These are phyloP conservation scores for Gnatocerus cornutus DNA, from an alignment of 2,888 invertebrate species.

Conservation along the genomic window DNA sequence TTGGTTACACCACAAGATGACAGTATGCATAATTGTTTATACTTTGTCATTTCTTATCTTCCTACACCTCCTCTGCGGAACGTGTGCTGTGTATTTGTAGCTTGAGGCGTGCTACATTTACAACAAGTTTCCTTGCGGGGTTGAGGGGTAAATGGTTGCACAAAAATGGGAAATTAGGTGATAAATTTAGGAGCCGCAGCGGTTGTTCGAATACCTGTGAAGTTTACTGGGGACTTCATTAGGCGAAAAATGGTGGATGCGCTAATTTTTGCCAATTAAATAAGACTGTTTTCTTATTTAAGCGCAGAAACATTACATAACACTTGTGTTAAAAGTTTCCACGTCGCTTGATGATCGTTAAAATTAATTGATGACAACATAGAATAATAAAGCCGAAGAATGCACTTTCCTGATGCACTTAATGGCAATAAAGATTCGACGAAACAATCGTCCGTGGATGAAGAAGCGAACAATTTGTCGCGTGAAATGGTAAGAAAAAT, in stretches of 20 bases:
- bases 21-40: conserved; percentile 57
- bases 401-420: background rate
- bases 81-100: conserved; percentile 47
- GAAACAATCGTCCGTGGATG: background rate
- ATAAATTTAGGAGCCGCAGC: background rate
- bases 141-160: background rate
- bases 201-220: too few species aligned
- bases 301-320: too few species aligned
- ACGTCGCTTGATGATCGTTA: too few species aligned
- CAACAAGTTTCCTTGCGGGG: background rate
- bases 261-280: too few species aligned
- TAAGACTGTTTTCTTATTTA: too few species aligned
- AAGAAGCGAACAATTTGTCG: conserved; percentile 7
- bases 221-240: too few species aligned
- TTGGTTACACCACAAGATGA: conserved; percentile 51
- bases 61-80: conserved; percentile 23
- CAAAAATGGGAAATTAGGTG: conserved; percentile 4
- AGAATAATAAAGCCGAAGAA: too few species aligned
- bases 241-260: too few species aligned
- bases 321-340: too few species aligned
- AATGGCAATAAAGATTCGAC: too few species aligned
- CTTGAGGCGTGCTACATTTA: conserved; percentile 24
- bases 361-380: too few species aligned
- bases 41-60: conserved; percentile 56
- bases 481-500: conserved; percentile 18